phyloP scores from a whole-genome alignment of 2,113 vertebrate species.

The Ophthalmolycus amberensis region DNA sequence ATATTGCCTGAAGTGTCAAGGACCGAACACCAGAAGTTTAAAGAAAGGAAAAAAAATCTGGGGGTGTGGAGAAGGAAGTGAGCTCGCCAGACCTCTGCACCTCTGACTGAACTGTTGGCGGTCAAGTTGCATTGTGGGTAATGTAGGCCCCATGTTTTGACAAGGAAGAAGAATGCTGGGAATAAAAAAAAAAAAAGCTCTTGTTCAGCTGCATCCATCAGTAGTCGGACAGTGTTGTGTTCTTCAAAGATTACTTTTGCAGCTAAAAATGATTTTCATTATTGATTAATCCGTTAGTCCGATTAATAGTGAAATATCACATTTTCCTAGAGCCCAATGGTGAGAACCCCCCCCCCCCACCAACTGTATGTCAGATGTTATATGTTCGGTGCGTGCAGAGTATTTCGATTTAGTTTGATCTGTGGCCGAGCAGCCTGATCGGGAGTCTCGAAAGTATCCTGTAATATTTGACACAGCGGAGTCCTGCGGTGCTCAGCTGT shows the following conservation, averaged over 20 bases:
- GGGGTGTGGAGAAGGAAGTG: no score
- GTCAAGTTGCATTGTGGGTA: slow-evolving; percentile 2
- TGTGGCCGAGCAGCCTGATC: neutral
- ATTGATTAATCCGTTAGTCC: neutral
- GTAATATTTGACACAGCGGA: neutral
- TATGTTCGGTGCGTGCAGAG: neutral
- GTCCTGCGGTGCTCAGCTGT: neutral
- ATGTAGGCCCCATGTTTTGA: neutral
- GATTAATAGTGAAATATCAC: neutral
- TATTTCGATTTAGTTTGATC: neutral
- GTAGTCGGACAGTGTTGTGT: neutral
- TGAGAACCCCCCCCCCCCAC: neutral
- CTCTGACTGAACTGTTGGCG: neutral
- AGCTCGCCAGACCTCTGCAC: neutral
- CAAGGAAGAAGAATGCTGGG: neutral
- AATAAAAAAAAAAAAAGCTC: neutral
- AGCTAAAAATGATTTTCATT: neutral
- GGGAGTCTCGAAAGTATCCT: neutral
- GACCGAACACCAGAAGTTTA: neutral
- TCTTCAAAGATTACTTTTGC: neutral
- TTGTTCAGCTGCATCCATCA: neutral
- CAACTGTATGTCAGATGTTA: no score
- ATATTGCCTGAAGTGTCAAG: neutral
- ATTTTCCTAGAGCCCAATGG: neutral
- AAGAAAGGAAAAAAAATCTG: neutral